Percentiles rank a stretch among this genome's conserved stretches.
These are phyloP conservation scores for Tragelaphus scriptus DNA, from an alignment of 2,113 vertebrate genomes.

Conservation along the genomic window DNA sequence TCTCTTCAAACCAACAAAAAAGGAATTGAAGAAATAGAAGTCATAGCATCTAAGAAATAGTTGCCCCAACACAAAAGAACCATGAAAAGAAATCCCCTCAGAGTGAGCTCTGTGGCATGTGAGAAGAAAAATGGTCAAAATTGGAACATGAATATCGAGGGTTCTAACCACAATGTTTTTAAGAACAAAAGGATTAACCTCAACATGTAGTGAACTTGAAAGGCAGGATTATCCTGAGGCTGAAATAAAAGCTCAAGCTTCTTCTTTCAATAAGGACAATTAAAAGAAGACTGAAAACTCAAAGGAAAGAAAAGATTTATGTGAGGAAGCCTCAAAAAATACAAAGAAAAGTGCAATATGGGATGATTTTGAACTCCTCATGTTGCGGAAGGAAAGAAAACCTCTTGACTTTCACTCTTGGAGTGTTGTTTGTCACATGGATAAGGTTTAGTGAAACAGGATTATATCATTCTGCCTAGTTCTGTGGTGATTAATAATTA, in stretches of 20 bases:
- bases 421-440: neutral
- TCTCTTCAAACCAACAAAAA: neutral
- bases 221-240: neutral
- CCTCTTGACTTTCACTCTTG: neutral
- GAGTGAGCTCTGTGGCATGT: neutral
- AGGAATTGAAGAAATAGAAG: neutral
- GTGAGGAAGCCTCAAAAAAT: neutral
- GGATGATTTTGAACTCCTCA: neutral
- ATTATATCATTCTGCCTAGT: neutral
- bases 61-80: neutral
- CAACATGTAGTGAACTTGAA: neutral
- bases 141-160: neutral
- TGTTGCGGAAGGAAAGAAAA: neutral
- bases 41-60: neutral
- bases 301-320: neutral
- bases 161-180: neutral
- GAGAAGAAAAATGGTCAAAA: neutral
- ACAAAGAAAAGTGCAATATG: neutral
- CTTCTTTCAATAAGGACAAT: neutral
- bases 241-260: neutral
- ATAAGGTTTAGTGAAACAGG: neutral
- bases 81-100: neutral
- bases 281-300: constrained; percentile 1
- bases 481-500: neutral
- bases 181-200: neutral